Percentiles rank a stretch among this genome's conserved stretches.
These are phyloP conservation scores for Sebastiscus tertius DNA, from an alignment of 2,797 vertebrate genomes.

Conservation along the genomic window DNA sequence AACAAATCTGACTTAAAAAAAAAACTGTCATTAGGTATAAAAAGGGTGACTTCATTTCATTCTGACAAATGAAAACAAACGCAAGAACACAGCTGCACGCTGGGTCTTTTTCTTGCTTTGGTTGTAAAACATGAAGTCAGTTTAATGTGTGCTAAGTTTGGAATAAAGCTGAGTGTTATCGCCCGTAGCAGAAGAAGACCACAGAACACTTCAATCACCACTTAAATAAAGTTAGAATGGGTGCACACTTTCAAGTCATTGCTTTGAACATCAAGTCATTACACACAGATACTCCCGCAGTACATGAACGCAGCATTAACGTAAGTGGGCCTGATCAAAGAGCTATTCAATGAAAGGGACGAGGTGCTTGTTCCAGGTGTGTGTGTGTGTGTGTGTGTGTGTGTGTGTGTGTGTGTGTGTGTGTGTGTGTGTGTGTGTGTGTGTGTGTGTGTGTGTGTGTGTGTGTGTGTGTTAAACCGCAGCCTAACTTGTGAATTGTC, in stretches of 20 bases:
- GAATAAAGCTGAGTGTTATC: conserved; percentile 6
- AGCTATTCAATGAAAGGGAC: background rate
- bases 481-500: background rate
- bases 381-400: conserved; percentile 1
- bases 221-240: conserved; percentile 4
- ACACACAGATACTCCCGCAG: background rate
- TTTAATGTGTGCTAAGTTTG: background rate
- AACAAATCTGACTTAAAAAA: background rate
- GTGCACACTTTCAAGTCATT: conserved; percentile 12
- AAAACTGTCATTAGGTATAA: too few species aligned
- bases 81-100: background rate
- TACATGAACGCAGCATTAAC: conserved; percentile 35
- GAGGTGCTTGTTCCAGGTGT: background rate
- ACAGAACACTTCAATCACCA: conserved; percentile 7
- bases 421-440: background rate
- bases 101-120: background rate
- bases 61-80: background rate
- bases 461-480: fast-evolving
- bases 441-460: background rate
- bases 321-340: conserved; percentile 25
- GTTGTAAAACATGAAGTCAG: conserved; percentile 5
- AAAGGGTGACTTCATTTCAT: background rate
- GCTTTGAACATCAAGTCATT: conserved; percentile 31
- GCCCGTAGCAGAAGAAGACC: background rate
- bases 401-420: conserved; percentile 3